Evolutionary conservation across 2,113 vertebrate genomes (phyloP).

Genomic region (Microcebus tavaratra): DNA sequence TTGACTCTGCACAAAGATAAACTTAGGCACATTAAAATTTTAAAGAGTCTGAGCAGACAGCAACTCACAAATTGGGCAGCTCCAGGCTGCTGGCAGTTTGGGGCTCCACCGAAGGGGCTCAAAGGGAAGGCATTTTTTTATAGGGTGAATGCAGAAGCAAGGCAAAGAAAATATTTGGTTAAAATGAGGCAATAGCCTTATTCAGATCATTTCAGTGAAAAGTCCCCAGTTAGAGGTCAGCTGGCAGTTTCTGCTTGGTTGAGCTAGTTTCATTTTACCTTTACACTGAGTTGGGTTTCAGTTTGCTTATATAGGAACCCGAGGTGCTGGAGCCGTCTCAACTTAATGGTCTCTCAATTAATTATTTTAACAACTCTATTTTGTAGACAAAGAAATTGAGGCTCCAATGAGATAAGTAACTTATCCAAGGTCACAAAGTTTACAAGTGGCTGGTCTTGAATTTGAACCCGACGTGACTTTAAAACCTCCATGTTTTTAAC

Average conservation of each 20-base stretch:
- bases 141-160: neutral
- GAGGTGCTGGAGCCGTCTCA: neutral
- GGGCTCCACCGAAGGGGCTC: neutral
- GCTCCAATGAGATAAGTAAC: neutral
- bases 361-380: conserved; percentile 16
- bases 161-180: neutral
- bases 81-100: neutral
- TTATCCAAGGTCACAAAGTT: neutral
- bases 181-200: neutral
- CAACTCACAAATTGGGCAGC: neutral
- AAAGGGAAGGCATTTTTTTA: neutral
- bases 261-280: neutral
- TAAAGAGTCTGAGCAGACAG: neutral
- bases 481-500: neutral
- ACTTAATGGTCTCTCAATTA: neutral
- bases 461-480: conserved; percentile 1
- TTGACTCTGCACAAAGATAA: neutral
- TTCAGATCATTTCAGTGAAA: neutral
- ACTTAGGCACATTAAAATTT: neutral
- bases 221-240: neutral
- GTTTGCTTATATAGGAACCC: neutral
- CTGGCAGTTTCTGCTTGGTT: neutral
- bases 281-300: neutral
- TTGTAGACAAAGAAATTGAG: conserved; percentile 23
- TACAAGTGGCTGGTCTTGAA: neutral